Base-by-base conservation (phyloP, 2,888 invertebrate genomes). In the Ceratothoa steindachneri region DNA sequence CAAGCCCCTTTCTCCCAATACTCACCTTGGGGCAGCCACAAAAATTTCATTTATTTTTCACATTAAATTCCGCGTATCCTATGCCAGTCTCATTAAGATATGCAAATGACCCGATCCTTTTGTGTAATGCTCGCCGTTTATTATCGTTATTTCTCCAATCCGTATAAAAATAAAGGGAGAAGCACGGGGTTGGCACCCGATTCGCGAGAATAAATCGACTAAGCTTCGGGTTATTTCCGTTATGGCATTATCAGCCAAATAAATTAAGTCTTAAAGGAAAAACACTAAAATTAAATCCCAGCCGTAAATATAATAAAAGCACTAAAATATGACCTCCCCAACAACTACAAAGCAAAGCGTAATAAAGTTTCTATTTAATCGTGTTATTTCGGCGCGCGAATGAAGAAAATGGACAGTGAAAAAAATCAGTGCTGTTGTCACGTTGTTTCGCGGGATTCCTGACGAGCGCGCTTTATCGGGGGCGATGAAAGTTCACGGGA, bases 51-150 rank as follows among this genome's bases (percentile, higher is more conserved):
- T 77, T 77, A 77, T 77, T 77, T 77, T 77, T 77, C 77, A 74
- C 77, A 77, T 77, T 77, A 77, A 77, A 77, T 74, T 77, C 77
- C 69, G 67, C 74, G 77, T 72, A 77, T 77, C 77, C 77, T 77
- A 77, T 77, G 74, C 77, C 77, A 77, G 74, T 77, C 77, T 77
- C 77, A 77, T 77, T 77, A 77, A 77, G 77, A 77, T 77, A 77
- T 77, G 77, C 77, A 77, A 77, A 77, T 77, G 77, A 74, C 74
- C 68, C 72, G 77, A 71, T 77, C 74, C 77, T 74, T 77, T 77
- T 77, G 74, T 74, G 74, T 64, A 74, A 74, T 77, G 72, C 69
- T 67, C 72, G 73, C 73, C 77, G 74, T 77, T 77, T 77, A 77
- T 77, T 77, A 77, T 77, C 77, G 74, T 77, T 77, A 77, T 74